Conservation (phyloP, 1,140 invertebrate genomes). For the Bombus sylvicola region DNA sequence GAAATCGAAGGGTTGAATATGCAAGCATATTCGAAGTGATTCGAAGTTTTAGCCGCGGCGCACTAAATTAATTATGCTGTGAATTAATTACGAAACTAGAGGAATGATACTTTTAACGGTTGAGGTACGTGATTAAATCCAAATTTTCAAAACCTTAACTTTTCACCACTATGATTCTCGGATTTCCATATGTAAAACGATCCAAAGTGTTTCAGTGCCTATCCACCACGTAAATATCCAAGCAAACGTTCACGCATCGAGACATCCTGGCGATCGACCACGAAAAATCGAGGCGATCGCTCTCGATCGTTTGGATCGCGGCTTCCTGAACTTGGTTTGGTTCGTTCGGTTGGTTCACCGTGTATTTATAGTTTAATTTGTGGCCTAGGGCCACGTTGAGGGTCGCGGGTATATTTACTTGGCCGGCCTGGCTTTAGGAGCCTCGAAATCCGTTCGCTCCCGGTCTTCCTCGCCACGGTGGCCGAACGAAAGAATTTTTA, state of each 20-base stretch:
- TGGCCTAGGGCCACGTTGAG: slow-evolving; percentile 76
- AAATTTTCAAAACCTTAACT: neutral
- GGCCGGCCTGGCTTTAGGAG: slow-evolving; percentile 55
- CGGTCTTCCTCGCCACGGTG: slow-evolving; percentile 59
- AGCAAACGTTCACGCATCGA: neutral
- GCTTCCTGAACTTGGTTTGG: slow-evolving; percentile 58
- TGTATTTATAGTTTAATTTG: slow-evolving; percentile 82
- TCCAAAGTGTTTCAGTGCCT: neutral
- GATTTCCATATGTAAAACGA: too few relatives aligned
- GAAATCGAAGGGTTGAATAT: too few relatives aligned
- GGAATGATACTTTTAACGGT: too few relatives aligned
- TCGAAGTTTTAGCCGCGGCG: too few relatives aligned
- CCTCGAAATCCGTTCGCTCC: slow-evolving; percentile 62
- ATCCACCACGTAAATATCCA: neutral
- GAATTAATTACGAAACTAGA: too few relatives aligned
- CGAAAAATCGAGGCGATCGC: neutral
- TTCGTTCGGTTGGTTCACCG: slow-evolving; percentile 59
- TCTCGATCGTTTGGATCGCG: slow-evolving; percentile 28
- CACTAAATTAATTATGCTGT: too few relatives aligned
- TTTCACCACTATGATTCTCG: too few relatives aligned
- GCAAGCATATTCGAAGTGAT: too few relatives aligned
- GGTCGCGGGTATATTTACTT: slow-evolving; percentile 78
- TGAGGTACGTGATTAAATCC: too few relatives aligned
- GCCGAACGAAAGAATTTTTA: slow-evolving; percentile 74
- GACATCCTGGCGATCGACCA: neutral